These are phyloP conservation scores for Triplophysa siluroides DNA, from an alignment of 2,113 vertebrate genomes.

Conservation along the genomic window DNA sequence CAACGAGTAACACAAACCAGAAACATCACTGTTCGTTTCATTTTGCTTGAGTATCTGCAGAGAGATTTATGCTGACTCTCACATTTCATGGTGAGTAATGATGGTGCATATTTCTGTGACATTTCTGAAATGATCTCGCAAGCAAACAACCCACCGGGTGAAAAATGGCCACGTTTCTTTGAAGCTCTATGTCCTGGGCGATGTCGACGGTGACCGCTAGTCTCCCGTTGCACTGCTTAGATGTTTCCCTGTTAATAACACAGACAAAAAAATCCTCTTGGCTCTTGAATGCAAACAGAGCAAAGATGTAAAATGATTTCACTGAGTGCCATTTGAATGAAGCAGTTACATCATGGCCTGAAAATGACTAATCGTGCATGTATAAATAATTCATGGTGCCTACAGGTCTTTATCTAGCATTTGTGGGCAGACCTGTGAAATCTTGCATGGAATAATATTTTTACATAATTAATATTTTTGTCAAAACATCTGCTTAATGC, in stretches of 20 bases:
- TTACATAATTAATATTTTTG: background rate
- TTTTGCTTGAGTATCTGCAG: constrained; percentile 13
- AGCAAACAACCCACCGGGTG: background rate
- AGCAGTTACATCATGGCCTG: background rate
- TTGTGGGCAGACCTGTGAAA: background rate
- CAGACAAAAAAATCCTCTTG: background rate
- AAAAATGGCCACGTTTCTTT: background rate
- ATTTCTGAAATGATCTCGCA: constrained; percentile 19
- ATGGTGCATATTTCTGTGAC: constrained; percentile 63
- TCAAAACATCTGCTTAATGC: background rate
- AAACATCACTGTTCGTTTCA: background rate
- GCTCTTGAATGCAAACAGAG: background rate
- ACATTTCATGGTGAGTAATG: constrained; percentile 61
- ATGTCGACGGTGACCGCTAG: background rate
- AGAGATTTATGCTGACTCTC: constrained; percentile 64
- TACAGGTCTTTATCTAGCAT: background rate
- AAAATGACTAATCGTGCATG: background rate
- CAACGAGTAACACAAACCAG: constrained; percentile 55
- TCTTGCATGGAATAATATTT: constrained; percentile 7
- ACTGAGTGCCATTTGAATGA: background rate
- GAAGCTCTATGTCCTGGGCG: background rate
- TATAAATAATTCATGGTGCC: background rate
- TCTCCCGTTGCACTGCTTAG: constrained; percentile 1
- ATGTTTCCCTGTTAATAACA: background rate
- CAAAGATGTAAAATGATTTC: background rate